Conservation (phyloP, 2,797 vertebrate species). For the Falco concolor region DNA sequence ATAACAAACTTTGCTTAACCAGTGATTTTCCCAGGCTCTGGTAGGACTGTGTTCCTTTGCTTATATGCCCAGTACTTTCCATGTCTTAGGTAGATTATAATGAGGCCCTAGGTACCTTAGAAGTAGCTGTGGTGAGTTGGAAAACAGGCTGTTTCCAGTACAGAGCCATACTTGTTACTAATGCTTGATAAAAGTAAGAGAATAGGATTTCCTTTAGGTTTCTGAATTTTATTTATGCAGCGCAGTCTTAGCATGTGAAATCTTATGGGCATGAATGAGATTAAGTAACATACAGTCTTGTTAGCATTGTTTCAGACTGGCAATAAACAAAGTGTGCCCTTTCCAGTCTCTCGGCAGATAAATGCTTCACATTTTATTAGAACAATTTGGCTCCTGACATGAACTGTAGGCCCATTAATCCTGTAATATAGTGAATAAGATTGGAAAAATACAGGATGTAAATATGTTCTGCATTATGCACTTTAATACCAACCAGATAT, state of each 20-base stretch:
- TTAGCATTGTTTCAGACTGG: conserved; percentile 71
- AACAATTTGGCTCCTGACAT: conserved; percentile 61
- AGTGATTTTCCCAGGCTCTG: neutral
- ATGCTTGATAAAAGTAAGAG: neutral
- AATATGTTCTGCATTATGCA: conserved; percentile 85
- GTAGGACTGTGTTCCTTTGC: neutral
- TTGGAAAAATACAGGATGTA: conserved; percentile 80
- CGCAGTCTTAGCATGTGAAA: conserved; percentile 75
- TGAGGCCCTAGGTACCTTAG: neutral
- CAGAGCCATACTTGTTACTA: neutral
- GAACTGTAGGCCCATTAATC: conserved; percentile 60
- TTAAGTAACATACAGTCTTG: conserved; percentile 66
- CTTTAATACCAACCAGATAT: conserved; percentile 67
- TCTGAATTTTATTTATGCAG: conserved; percentile 79
- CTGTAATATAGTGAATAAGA: conserved; percentile 48
- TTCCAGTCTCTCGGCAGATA: conserved; percentile 50
- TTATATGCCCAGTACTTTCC: neutral
- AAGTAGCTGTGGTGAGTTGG: neutral
- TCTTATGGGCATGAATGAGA: conserved; percentile 76
- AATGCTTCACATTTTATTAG: conserved; percentile 61
- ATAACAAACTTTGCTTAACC: neutral
- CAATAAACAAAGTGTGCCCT: conserved; percentile 13
- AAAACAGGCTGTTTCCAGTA: neutral
- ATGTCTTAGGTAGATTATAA: neutral
- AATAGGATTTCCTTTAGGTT: conserved; percentile 44